These are phyloP conservation scores for Drosophila formosana DNA, from an alignment of 2,888 invertebrate genomes.

Conservation along the genomic window DNA sequence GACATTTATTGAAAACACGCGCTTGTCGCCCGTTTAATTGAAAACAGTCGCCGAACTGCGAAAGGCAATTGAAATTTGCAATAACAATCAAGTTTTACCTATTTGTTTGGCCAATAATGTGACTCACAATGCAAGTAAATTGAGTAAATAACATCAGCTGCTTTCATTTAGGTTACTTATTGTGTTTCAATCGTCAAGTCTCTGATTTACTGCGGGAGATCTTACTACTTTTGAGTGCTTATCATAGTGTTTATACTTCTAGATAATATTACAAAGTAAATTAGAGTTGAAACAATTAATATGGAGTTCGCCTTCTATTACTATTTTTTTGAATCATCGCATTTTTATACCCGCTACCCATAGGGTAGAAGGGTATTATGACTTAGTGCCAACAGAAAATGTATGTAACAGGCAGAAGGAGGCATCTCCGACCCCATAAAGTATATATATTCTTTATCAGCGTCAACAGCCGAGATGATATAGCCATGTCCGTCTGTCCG, in stretches of 20 bases:
- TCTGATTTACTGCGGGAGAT: slow-evolving; percentile 8
- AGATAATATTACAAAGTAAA: not conserved
- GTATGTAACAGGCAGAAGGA: too few relatives aligned
- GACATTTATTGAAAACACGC: slow-evolving; percentile 74
- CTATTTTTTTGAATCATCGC: not conserved
- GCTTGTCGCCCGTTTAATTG: slow-evolving; percentile 63
- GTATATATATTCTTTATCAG: too few relatives aligned
- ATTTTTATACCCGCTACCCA: too few relatives aligned
- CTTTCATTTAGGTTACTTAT: slow-evolving; percentile 24
- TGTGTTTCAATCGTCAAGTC: slow-evolving; percentile 6
- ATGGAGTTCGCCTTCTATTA: too few relatives aligned
- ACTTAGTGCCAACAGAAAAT: too few relatives aligned
- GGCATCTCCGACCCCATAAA: too few relatives aligned
- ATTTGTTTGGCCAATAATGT: slow-evolving; percentile 45
- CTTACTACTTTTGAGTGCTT: not conserved
- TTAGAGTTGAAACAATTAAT: not conserved
- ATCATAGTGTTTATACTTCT: not conserved
- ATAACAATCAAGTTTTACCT: slow-evolving; percentile 54
- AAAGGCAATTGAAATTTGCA: slow-evolving; percentile 59
- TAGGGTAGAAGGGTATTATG: too few relatives aligned
- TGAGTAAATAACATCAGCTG: slow-evolving; percentile 48
- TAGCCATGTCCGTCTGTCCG: too few relatives aligned
- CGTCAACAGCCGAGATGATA: too few relatives aligned
- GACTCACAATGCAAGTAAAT: slow-evolving; percentile 43
- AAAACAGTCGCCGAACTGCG: slow-evolving; percentile 42